A percentile compares a stretch with the other conserved stretches of the same genome.
phyloP scores from a whole-genome alignment of 2,888 invertebrate species.

The Atrina japonica region DNA sequence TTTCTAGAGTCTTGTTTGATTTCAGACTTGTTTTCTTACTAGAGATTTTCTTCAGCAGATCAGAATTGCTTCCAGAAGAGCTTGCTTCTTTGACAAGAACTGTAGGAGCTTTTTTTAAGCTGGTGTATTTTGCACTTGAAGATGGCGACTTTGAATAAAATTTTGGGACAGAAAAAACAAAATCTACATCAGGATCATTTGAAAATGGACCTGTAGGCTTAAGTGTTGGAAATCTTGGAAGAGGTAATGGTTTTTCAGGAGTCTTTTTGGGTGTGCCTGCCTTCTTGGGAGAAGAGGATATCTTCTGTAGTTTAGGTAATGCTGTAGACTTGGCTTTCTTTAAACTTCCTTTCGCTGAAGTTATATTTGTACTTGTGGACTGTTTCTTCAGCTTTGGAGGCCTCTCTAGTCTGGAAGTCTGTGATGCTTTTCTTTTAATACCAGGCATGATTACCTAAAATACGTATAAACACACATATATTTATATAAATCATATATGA shows the following conservation, averaged over 20 bases:
- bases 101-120: conserved; percentile 28
- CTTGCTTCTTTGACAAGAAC: neutral
- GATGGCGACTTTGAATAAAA: conserved; percentile 21
- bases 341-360: conserved; percentile 27
- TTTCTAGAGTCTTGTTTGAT: neutral
- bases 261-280: neutral
- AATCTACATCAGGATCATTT: conserved; percentile 24
- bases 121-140: conserved; percentile 14
- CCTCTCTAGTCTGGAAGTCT: conserved; percentile 49
- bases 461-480: neutral
- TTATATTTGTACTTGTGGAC: conserved; percentile 50
- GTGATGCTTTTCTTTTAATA: conserved; percentile 61
- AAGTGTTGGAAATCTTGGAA: conserved; percentile 44
- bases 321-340: conserved; percentile 18
- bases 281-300: conserved; percentile 1
- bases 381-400: conserved; percentile 58
- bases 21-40: neutral
- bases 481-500: conserved; percentile 8
- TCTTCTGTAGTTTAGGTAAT: conserved; percentile 27
- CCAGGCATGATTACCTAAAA: conserved; percentile 49
- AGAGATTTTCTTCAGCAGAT: neutral
- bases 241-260: conserved; percentile 10
- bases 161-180: conserved; percentile 17
- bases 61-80: neutral
- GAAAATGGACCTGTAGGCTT: conserved; percentile 29